Evolutionary conservation across 2,797 vertebrate genomes (phyloP), one percentile per base, ranked within the genome.

Genomic region (Enteromius radiatus): DNA sequence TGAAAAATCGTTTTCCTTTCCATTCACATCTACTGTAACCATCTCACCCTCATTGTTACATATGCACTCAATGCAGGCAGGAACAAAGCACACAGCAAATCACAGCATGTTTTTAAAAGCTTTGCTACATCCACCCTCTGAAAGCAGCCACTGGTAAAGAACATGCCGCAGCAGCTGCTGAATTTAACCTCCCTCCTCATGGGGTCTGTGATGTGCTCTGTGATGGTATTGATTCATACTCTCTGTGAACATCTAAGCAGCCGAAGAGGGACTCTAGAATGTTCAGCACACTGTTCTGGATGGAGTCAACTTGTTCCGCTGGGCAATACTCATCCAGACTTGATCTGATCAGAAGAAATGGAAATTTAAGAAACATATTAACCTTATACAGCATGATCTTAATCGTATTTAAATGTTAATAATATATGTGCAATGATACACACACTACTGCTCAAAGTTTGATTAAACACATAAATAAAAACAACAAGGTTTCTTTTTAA

Each of bases 281-380:
- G 36, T 1, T 63, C 56, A 99, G 90, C 59, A 98, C 93, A 85
- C 93, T 92, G 84, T 93, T 94, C 89, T 99, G 97, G 88, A 99
- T 96, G 6, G 88, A 89, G 45, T 97, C 94, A 87, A 98, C 97
- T 92, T 99, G 97, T 78, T 96, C 95, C 21, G 93, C 87, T 43
- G 98, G 98, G 84, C 98, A 99, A 87, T 99, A 99, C 43, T 99
- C 98, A 93, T 99, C 98, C 49, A 98, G 91, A 93, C 97, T 98
- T 73, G 97, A 99, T 87, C 98, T 99, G 91, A 3, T 17, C 67
- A 70, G n/a, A 91, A 36, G 78, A 84, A 61, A 74, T 5, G 64
- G 21, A 84, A 54, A 61, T 8, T 74, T 2, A 68, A 21, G 41
- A 43, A 45, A 31, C 0, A 65, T 31, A 36, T 38, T 63, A 49